Base-by-base conservation (phyloP, 2,888 invertebrate species). In the Metopia argyrocephala region DNA sequence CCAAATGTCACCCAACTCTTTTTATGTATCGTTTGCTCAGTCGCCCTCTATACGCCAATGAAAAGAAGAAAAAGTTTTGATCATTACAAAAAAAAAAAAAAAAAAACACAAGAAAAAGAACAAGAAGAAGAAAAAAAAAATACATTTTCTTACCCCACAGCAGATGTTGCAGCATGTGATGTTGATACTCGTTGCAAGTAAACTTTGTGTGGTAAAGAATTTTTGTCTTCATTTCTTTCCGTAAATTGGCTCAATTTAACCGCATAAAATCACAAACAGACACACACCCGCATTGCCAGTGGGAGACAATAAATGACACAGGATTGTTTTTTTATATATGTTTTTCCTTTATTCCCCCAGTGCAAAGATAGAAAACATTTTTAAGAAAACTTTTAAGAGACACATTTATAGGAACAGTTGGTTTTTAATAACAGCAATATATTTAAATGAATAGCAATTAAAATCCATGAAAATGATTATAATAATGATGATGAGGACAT, bases 121-220 rank as follows among this genome's bases (percentile, higher is more conserved):
- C 20, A 7, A 27, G n/a, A 7, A 54, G 15, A 15, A 23, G 28
- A 64, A 69, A 25, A 56, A 56, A 54, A 48, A 20, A 7, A 15
- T 20, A 48, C 71, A 71, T 54, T 78, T 78, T 78, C 54, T 46
- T 7, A 31, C n/a, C 71, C 65, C 71, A 78, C 56, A 56, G 56
- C 71, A 71, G 78, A 66, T 78, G 78, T 66, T 71, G 31, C 65
- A 65, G 70, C 78, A 65, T 65, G 65, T 46, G 71, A 59, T 78
- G 59, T 71, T 70, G 65, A 71, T 71, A 38, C 15, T 38, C 38
- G 38, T 38, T 38, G 38, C 38, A 38, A 56, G 56, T 56, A 56
- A 28, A 27, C 56, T 18, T 28, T 4, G 28, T 27, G 27, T 27
- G 56, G 56, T 18, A 27, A 56, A 56, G 27, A 27, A 56, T 15